Base-by-base conservation (phyloP, 2,113 vertebrate species). In the Pedionomus torquatus region DNA sequence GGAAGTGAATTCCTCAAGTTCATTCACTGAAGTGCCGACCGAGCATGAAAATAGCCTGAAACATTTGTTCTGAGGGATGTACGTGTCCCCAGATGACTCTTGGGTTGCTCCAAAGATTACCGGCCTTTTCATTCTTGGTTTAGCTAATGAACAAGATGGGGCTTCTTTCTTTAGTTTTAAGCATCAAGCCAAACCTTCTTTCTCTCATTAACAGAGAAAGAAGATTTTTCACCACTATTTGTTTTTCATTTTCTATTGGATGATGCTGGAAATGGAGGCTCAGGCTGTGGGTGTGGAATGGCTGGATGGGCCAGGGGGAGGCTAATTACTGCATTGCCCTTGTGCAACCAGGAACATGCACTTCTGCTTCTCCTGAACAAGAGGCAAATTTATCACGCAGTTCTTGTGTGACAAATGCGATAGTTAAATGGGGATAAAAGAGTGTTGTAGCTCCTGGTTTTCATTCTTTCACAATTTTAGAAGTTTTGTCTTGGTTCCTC, bases 301-400 rank as follows among this genome's bases (percentile, higher is more conserved):
- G 58, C 80, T 61, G 54, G 43, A 66, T 9, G 0, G 69, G 70
- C 52, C 66, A 24, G 17, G 48, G 54, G 89, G 82, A 25, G 74
- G 77, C 74, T 90, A 80, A 85, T 91, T 61, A 63, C 61, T 61
- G 77, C 79, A 63, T 18, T 78, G 90, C 57, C 2, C 2, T 48
- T 65, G 43, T 51, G 80, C 78, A 86, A 81, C 58, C 66, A 79
- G 69, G 51, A 52, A 49, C 44, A 35, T 52, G 28, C 26, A 60
- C 83, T 87, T 90, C 70, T 46, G 41, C 51, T 89, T 93, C 87
- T 75, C n/a, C 25, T 19, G 78, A 72, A 44, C 48, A 91, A 92
- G 69, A 91, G 55, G 48, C 13, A 39, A 51, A 74, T 81, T 78
- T 75, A 48, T 75, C 66, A 60, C 24, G 44, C 4, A 4, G 61